Evolutionary conservation across 2,888 invertebrate species (phyloP).

Genomic region (Entomobrya multifasciata): DNA sequence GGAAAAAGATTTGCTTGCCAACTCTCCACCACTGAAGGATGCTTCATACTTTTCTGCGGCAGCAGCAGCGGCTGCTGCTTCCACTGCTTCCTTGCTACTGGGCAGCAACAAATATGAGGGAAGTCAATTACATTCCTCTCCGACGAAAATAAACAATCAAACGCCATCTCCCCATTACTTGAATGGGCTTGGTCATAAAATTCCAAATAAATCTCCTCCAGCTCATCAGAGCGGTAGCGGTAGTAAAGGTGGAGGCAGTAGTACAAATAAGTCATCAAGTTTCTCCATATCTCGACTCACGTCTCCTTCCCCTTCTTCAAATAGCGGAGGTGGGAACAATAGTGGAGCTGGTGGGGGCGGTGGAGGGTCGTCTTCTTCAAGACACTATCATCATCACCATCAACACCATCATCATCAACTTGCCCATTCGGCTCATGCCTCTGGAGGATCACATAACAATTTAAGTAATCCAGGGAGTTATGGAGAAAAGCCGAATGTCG

Average conservation of each 20-base stretch:
- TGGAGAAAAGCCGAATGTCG: constrained; percentile 67
- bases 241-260: constrained; percentile 68
- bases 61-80: constrained; percentile 71
- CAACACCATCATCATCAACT: constrained; percentile 72
- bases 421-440: constrained; percentile 69
- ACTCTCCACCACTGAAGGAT: constrained; percentile 68
- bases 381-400: constrained; percentile 67
- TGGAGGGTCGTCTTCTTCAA: constrained; percentile 63
- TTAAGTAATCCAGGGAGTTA: constrained; percentile 72
- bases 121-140: constrained; percentile 53
- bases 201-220: constrained; percentile 71
- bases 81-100: constrained; percentile 65
- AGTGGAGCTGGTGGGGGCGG: constrained; percentile 75
- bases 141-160: constrained; percentile 68
- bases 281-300: constrained; percentile 80
- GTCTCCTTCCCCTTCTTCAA: constrained; percentile 79
- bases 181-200: constrained; percentile 71
- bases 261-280: constrained; percentile 77
- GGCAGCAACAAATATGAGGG: constrained; percentile 49
- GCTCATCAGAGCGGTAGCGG: constrained; percentile 56
- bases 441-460: constrained; percentile 73
- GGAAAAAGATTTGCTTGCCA: constrained; percentile 69
- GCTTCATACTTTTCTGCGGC: constrained; percentile 65
- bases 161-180: constrained; percentile 70
- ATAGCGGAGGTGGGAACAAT: constrained; percentile 76